Evolutionary conservation across 2,113 vertebrate species (phyloP), one percentile per base, ranked within the genome.

Genomic region (Delphinapterus leucas): DNA sequence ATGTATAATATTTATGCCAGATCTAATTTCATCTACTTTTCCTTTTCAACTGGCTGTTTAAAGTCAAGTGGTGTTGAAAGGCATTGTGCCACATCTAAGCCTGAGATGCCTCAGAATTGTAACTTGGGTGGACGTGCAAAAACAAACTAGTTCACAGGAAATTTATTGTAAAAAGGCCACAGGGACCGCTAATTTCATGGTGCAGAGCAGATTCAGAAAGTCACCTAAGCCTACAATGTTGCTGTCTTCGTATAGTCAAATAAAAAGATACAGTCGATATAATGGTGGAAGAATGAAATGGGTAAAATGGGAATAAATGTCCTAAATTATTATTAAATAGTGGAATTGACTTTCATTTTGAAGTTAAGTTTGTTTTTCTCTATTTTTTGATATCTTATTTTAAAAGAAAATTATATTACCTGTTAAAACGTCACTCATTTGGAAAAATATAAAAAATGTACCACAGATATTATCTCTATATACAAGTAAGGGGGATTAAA

Each of bases 341-440:
- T 87, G 14, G 41, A 92, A 63, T 17, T 85, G n/a, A 63, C 76
- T 89, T 97, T 88, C 38, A 31, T 41, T 79, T 15, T 68, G 0
- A 96, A 44, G 11, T 70, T 18, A 1, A 2, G 41, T 80, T 60
- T 87, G 53, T 28, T 82, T 94, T 85, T n/a, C 74, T 88, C 14
- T 26, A 2, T 5, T 49, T 80, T 85, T 84, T 92, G 26, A 26
- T 74, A 74, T 21, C 4, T 76, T 79, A 12, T 74, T 95, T 87
- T 74, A 28, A 80, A 36, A 95, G 23, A 76, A 96, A 98, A 86
- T 95, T 44, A 38, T 81, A 95, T 71, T 79, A 90, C 38, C 61
- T 93, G 38, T 41, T 94, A 93, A 82, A 93, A 95, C 49, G 53
- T 81, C n/a, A 95, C 6, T 47, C 28, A 88, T 67, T 86, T 95